Percentiles rank a stretch among this genome's conserved stretches.
phyloP scores from a whole-genome alignment of 2,797 vertebrate species.

The Dendrocincla tyrannina region DNA sequence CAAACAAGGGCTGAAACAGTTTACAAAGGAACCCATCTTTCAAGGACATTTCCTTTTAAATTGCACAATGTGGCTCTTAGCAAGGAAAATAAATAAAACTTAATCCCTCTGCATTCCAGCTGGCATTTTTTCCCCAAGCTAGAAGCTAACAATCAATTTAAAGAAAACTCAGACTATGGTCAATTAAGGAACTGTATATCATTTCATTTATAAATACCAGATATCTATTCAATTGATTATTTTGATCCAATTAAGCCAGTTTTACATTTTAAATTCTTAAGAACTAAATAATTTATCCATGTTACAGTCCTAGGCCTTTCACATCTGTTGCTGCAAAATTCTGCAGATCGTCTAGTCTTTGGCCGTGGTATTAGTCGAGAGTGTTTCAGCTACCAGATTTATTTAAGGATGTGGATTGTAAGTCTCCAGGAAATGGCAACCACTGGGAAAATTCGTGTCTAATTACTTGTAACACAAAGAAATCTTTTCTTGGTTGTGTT shows the following conservation, averaged over 20 bases:
- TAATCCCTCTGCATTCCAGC: conserved; percentile 61
- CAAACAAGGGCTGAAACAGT: conserved; percentile 51
- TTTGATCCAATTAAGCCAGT: conserved; percentile 16
- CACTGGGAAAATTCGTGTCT: neutral
- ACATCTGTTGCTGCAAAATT: conserved; percentile 32
- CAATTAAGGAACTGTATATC: neutral
- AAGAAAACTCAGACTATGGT: conserved; percentile 18
- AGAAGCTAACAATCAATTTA: conserved; percentile 29
- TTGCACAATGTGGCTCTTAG: conserved; percentile 43
- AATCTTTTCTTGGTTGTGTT: fast-evolving
- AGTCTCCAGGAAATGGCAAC: neutral
- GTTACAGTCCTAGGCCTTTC: neutral
- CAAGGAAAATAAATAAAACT: conserved; percentile 65
- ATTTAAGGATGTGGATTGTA: neutral
- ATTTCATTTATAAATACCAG: conserved; percentile 38
- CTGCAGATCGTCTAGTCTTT: neutral
- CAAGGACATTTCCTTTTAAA: conserved; percentile 59
- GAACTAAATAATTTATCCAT: neutral
- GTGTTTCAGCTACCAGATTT: conserved; percentile 41
- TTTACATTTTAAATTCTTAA: conserved; percentile 20
- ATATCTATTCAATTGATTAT: conserved; percentile 19
- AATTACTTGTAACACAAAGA: neutral
- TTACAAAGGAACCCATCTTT: conserved; percentile 55
- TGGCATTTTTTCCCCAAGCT: conserved; percentile 58
- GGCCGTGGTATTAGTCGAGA: neutral